Evolutionary conservation across 2,113 vertebrate species (phyloP).

Genomic region (Sigmodon hispidus): DNA sequence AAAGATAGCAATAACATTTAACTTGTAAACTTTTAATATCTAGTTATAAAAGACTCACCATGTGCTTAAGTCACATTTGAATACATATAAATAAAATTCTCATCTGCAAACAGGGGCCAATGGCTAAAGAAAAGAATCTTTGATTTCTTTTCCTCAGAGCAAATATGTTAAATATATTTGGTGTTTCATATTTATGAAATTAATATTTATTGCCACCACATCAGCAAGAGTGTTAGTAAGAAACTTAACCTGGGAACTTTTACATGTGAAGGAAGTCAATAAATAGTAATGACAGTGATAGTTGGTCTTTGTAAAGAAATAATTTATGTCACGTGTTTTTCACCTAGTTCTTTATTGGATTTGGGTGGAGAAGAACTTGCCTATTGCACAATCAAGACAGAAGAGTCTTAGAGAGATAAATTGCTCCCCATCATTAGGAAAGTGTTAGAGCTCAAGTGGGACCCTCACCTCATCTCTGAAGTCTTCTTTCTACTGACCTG

Average conservation of each 20-base stretch:
- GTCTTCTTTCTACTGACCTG: background rate
- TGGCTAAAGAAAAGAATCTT: constrained; percentile 45
- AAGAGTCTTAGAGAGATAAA: constrained; percentile 21
- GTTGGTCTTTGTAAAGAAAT: constrained; percentile 25
- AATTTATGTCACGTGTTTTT: background rate
- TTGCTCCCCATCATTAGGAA: background rate
- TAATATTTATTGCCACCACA: background rate
- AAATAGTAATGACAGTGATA: background rate
- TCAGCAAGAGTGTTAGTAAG: background rate
- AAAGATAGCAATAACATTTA: constrained; percentile 72
- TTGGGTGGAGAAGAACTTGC: constrained; percentile 5
- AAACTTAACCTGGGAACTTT: constrained; percentile 40
- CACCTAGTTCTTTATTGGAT: background rate
- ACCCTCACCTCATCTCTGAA: background rate
- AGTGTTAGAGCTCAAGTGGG: background rate
- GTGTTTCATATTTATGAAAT: background rate
- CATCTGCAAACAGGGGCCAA: constrained; percentile 28
- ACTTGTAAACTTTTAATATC: constrained; percentile 70
- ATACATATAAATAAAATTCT: constrained; percentile 67
- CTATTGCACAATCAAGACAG: background rate
- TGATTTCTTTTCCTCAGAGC: constrained; percentile 25
- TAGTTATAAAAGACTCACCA: constrained; percentile 70
- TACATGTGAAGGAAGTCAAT: constrained; percentile 9
- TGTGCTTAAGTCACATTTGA: constrained; percentile 71
- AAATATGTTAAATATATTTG: background rate